phyloP scores from a whole-genome alignment of 1,140 invertebrate genomes.

The Anastrepha obliqua region DNA sequence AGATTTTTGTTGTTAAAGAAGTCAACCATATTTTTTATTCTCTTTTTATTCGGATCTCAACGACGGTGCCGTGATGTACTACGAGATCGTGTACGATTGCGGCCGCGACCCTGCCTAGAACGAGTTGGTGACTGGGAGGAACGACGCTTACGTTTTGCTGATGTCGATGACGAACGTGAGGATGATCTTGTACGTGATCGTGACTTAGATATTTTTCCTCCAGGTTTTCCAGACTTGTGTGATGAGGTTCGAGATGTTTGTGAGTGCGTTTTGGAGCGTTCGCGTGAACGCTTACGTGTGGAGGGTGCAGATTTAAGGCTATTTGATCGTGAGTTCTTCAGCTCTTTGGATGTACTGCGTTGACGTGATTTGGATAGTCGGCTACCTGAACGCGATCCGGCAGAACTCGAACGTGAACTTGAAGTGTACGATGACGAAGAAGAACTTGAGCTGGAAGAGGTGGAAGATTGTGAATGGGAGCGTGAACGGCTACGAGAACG shows the following conservation, averaged over 20 bases:
- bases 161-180: constrained; percentile 35
- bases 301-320: constrained; percentile 53
- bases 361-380: constrained; percentile 12
- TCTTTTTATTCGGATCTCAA: neutral
- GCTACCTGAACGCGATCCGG: constrained; percentile 24
- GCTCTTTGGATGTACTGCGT: constrained; percentile 1
- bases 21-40: neutral
- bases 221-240: constrained; percentile 17
- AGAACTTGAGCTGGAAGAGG: constrained; percentile 67
- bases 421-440: constrained; percentile 62
- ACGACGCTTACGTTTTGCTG: constrained; percentile 46
- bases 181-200: constrained; percentile 40
- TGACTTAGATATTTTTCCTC: constrained; percentile 44
- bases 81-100: constrained; percentile 52
- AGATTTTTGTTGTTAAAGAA: neutral
- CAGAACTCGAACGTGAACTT: constrained; percentile 62
- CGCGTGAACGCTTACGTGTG: constrained; percentile 54
- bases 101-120: neutral
- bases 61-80: neutral
- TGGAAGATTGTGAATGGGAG: constrained; percentile 66
- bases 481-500: constrained; percentile 56
- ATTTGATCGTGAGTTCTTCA: constrained; percentile 33
- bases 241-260: constrained; percentile 40
- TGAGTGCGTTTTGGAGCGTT: constrained; percentile 50
- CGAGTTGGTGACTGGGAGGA: constrained; percentile 46